phyloP scores from a whole-genome alignment of 2,888 invertebrate species.

The Theodoxus fluviatilis region DNA sequence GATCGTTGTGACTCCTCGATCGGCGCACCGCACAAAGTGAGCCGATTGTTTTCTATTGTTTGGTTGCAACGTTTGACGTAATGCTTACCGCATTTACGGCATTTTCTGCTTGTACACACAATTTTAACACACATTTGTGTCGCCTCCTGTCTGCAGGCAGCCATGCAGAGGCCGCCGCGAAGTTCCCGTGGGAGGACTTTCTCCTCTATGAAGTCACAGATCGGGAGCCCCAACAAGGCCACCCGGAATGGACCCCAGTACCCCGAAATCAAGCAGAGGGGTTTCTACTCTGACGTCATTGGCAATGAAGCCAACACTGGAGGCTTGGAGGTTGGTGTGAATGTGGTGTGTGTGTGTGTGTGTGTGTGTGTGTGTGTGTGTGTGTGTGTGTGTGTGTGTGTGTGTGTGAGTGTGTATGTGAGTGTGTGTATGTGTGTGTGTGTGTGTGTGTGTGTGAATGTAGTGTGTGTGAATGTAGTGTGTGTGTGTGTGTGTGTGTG shows the following conservation, averaged over 20 bases:
- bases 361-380: neutral
- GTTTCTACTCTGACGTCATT: slow-evolving; percentile 64
- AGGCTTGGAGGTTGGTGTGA: slow-evolving; percentile 16
- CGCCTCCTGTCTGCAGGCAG: too few relatives aligned
- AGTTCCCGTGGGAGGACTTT: slow-evolving; percentile 51
- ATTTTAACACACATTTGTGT: too few relatives aligned
- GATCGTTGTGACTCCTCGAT: too few relatives aligned
- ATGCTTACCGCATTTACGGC: too few relatives aligned
- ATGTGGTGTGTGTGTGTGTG: slow-evolving; percentile 12
- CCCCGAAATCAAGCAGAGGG: slow-evolving; percentile 64
- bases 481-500: too few relatives aligned
- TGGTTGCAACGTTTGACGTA: too few relatives aligned
- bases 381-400: neutral
- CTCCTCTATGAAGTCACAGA: slow-evolving; percentile 46
- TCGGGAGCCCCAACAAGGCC: too few relatives aligned
- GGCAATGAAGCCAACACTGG: slow-evolving; percentile 42
- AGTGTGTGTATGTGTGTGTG: neutral
- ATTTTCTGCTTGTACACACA: too few relatives aligned
- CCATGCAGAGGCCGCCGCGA: slow-evolving; percentile 38
- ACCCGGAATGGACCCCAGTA: slow-evolving; percentile 47
- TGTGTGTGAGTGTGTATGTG: neutral
- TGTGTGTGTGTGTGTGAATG: too few relatives aligned
- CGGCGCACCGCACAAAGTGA: too few relatives aligned
- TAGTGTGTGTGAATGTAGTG: too few relatives aligned
- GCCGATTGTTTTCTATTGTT: too few relatives aligned